Percentiles rank a stretch among this genome's conserved stretches.
phyloP scores from a whole-genome alignment of 2,888 invertebrate genomes.

The Caenorhabditis sp. region DNA sequence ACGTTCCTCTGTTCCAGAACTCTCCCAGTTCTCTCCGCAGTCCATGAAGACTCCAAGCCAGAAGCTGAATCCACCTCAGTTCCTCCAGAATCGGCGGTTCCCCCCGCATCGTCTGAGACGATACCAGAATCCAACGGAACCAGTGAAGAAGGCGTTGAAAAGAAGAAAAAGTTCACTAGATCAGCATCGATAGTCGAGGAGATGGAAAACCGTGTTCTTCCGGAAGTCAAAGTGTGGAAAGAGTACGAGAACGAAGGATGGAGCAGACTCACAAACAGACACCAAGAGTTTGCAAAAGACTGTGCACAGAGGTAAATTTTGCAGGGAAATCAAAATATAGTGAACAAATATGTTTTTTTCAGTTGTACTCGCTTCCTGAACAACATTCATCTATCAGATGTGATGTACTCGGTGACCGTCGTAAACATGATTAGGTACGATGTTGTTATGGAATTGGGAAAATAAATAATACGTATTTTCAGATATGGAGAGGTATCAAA shows the following conservation, averaged over 20 bases:
- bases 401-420: slow-evolving; percentile 68
- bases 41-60: slow-evolving; percentile 41
- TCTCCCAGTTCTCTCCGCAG: slow-evolving; percentile 33
- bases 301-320: slow-evolving; percentile 69
- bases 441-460: not conserved
- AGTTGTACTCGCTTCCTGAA: slow-evolving; percentile 76
- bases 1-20: slow-evolving; percentile 32
- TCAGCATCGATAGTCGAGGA: slow-evolving; percentile 78
- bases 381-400: slow-evolving; percentile 74
- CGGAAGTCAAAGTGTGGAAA: slow-evolving; percentile 69
- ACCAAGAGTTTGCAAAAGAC: slow-evolving; percentile 71
- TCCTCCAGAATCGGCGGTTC: too few relatives aligned
- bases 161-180: slow-evolving; percentile 73
- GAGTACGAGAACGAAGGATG: slow-evolving; percentile 70
- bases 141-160: slow-evolving; percentile 38
- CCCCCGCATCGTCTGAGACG: not conserved
- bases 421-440: slow-evolving; percentile 63
- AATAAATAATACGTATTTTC: slow-evolving; percentile 4
- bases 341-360: slow-evolving; percentile 40
- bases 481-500: slow-evolving; percentile 63
- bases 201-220: slow-evolving; percentile 76
- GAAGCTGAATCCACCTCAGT: slow-evolving; percentile 15
- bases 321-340: not conserved
- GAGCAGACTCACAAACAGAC: slow-evolving; percentile 59
- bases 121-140: not conserved